A percentile compares a stretch with the other conserved stretches of the same genome.
Conservation (phyloP, 1,140 invertebrate genomes). For the Euborellia annulipes region DNA sequence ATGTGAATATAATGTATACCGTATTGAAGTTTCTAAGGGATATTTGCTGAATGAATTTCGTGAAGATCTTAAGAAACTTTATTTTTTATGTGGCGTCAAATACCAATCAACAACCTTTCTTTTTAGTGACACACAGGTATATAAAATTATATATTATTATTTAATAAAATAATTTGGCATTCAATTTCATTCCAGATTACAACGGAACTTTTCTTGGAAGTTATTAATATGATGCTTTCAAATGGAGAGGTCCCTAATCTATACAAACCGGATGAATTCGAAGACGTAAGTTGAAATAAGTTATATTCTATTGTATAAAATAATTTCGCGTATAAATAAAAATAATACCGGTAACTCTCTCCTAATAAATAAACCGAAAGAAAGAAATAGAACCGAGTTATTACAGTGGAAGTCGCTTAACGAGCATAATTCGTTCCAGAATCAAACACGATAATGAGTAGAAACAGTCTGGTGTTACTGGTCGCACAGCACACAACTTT, state of each 20-base stretch:
- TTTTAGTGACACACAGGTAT: conserved; percentile 58
- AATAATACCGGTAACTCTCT: no score
- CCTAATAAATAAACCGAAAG: no score
- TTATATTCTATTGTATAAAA: background rate
- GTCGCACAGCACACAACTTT: no score
- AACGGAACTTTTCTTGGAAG: conserved; percentile 69
- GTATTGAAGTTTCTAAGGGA: conserved; percentile 60
- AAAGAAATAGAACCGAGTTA: no score
- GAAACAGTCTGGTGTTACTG: no score
- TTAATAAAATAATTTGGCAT: no score
- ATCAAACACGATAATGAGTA: no score
- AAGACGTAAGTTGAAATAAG: conserved; percentile 42
- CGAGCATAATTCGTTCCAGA: no score
- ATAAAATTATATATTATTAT: no score
- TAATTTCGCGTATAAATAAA: no score
- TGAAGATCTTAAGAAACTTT: conserved; percentile 67
- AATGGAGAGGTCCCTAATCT: conserved; percentile 71
- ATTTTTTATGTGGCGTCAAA: conserved; percentile 52
- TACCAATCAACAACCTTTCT: conserved; percentile 59
- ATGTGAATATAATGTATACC: conserved; percentile 56
- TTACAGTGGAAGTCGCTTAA: no score
- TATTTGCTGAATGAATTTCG: conserved; percentile 61
- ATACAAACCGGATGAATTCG: conserved; percentile 69
- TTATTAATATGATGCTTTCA: conserved; percentile 73
- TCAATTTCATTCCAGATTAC: conserved; percentile 33